Percentiles rank a stretch among this genome's conserved stretches.
Conservation (phyloP, 1,140 invertebrate species). For the Caenorhabditis remanei region DNA sequence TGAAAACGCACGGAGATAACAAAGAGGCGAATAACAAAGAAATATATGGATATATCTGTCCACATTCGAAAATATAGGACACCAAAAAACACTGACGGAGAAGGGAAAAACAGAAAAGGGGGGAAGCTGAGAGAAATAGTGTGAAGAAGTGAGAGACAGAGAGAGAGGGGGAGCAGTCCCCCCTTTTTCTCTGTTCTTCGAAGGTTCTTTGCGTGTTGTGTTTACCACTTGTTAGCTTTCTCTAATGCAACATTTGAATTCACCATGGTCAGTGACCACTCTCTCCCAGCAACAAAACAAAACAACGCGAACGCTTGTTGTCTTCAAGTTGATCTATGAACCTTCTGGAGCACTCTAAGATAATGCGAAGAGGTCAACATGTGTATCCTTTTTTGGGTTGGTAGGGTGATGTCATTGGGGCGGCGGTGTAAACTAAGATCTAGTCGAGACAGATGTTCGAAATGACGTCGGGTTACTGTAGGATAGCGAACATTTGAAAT, state of each 20-base stretch:
- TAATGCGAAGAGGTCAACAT: background rate
- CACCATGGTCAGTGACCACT: conserved; percentile 3
- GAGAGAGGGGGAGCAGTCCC: background rate
- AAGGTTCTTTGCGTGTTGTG: conserved; percentile 22
- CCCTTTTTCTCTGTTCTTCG: background rate
- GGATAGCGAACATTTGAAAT: too few relatives aligned
- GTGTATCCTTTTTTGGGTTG: background rate
- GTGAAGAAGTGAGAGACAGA: background rate
- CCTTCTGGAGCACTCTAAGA: background rate
- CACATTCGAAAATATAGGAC: background rate
- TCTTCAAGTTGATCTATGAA: background rate
- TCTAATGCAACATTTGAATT: background rate
- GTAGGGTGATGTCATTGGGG: too few relatives aligned
- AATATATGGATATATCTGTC: background rate
- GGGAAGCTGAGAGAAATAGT: background rate
- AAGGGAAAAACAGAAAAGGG: background rate
- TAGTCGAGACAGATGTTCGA: too few relatives aligned
- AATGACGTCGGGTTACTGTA: too few relatives aligned
- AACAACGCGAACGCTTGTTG: background rate
- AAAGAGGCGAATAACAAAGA: background rate
- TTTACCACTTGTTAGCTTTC: conserved; percentile 10
- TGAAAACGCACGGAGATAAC: background rate
- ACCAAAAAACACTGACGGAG: conserved; percentile 21
- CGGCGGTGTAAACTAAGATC: too few relatives aligned
- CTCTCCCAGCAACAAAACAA: too few relatives aligned